Conservation (phyloP, 2,888 invertebrate genomes). For the Diplolepis rosae region DNA sequence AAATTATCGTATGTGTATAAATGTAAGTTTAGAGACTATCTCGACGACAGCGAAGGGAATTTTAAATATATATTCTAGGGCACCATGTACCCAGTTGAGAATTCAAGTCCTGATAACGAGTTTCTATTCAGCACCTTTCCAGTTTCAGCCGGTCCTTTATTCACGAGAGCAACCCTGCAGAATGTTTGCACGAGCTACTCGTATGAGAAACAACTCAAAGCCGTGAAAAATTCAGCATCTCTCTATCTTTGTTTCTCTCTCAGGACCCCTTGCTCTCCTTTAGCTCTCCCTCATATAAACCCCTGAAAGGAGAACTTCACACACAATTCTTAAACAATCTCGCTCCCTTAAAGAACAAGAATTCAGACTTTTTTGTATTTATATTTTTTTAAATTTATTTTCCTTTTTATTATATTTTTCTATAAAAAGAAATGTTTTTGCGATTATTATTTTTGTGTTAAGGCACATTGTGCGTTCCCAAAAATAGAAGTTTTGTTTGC, state of each 20-base stretch:
- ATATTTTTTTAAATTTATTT: too few species aligned
- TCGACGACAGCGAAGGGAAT: slow-evolving; percentile 19
- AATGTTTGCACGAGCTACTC: slow-evolving; percentile 58
- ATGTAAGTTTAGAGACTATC: neutral
- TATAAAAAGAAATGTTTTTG: too few species aligned
- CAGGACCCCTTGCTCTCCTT: neutral
- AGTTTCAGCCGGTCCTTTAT: slow-evolving; percentile 39
- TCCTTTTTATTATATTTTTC: too few species aligned
- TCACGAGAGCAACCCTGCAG: slow-evolving; percentile 41
- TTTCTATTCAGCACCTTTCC: slow-evolving; percentile 45
- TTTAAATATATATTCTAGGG: too few species aligned
- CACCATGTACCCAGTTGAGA: slow-evolving; percentile 35
- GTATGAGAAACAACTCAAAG: slow-evolving; percentile 50
- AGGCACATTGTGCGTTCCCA: too few species aligned
- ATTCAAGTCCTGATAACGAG: slow-evolving; percentile 50
- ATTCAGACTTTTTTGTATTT: too few species aligned
- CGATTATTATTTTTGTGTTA: too few species aligned
- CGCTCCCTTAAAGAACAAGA: too few species aligned
- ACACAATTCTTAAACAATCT: too few species aligned
- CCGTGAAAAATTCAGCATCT: slow-evolving; percentile 59
- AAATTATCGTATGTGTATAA: neutral
- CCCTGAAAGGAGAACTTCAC: slow-evolving; percentile 6
- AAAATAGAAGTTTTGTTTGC: too few species aligned
- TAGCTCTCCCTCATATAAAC: neutral
- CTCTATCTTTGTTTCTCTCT: slow-evolving; percentile 38